phyloP scores from a whole-genome alignment of 2,113 vertebrate genomes.

The Cyphotilapia sp. region DNA sequence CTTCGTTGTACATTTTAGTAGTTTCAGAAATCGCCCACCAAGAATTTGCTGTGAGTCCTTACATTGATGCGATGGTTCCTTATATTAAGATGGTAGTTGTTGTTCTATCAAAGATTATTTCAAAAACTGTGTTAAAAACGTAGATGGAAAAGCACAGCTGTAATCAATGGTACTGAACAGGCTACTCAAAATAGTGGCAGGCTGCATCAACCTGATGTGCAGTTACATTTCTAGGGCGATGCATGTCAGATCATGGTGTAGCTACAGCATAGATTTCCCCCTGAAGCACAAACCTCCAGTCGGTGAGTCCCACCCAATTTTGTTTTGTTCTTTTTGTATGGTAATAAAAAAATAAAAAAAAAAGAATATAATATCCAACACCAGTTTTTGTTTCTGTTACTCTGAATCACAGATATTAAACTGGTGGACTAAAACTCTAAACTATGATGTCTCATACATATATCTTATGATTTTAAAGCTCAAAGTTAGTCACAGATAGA shows the following conservation, averaged over 20 bases:
- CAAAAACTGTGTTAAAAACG: not conserved
- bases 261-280: not conserved
- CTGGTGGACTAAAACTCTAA: not conserved
- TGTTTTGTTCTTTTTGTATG: not conserved
- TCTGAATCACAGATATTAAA: not conserved
- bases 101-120: not conserved
- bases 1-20: not conserved
- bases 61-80: not conserved
- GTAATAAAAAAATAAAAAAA: not conserved
- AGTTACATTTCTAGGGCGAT: not conserved
- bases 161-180: not conserved
- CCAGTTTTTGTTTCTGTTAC: not conserved
- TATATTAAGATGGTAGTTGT: not conserved
- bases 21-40: not conserved
- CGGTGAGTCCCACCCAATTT: not conserved
- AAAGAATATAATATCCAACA: not conserved
- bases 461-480: not conserved
- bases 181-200: not conserved
- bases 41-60: not conserved
- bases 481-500: not conserved
- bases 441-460: not conserved
- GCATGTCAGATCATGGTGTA: not conserved
- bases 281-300: not conserved
- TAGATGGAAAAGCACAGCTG: not conserved
- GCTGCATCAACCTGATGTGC: not conserved